These are phyloP conservation scores for Clusia tigrina DNA, from an alignment of 2,888 invertebrate species.

Conservation along the genomic window DNA sequence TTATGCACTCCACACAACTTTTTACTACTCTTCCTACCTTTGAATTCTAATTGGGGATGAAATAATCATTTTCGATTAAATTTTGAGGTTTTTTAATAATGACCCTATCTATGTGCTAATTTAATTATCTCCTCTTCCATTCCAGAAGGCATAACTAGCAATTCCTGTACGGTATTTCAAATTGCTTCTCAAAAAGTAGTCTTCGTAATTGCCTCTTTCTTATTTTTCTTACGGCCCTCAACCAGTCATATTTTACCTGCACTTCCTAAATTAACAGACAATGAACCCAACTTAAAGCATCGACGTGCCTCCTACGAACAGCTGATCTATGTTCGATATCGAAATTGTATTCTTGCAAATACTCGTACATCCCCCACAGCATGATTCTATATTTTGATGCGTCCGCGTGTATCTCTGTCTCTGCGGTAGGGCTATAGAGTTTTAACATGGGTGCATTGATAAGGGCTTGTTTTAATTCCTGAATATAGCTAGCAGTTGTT, in stretches of 20 bases:
- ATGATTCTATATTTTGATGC: conserved; percentile 35
- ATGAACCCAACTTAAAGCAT: conserved; percentile 29
- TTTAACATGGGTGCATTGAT: conserved; percentile 32
- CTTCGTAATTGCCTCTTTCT: neutral
- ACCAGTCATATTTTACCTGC: neutral
- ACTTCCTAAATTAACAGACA: neutral
- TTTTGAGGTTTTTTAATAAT: too few species aligned
- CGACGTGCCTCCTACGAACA: conserved; percentile 30
- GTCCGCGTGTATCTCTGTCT: conserved; percentile 39
- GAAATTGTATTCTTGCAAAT: neutral
- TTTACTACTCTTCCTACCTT: too few species aligned
- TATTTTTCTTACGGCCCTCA: neutral
- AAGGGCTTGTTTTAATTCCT: conserved; percentile 27
- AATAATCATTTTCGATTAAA: too few species aligned
- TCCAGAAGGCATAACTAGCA: neutral
- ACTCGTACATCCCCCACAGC: conserved; percentile 25
- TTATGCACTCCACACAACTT: too few species aligned
- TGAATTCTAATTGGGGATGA: too few species aligned
- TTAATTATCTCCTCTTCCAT: conserved; percentile 4
- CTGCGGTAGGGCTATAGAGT: conserved; percentile 31
- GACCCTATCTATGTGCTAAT: neutral
- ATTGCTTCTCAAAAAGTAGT: neutral
- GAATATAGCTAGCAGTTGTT: too few species aligned
- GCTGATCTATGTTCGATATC: conserved; percentile 12
- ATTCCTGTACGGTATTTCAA: neutral